These are phyloP conservation scores for Drosophila tsacasi DNA, from an alignment of 1,140 invertebrate genomes.

Conservation along the genomic window DNA sequence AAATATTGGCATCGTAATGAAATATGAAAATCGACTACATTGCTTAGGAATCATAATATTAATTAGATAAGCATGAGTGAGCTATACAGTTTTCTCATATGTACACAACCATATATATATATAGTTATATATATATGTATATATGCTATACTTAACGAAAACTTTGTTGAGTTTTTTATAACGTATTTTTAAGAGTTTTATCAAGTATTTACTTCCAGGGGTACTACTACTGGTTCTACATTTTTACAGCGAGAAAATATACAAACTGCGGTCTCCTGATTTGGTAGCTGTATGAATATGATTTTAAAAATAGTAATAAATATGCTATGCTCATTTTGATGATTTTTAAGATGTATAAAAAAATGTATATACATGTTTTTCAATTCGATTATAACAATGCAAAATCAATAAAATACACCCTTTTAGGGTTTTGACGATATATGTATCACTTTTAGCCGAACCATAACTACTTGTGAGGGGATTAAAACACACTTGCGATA, in stretches of 20 bases:
- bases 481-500: neutral
- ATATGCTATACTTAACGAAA: no score
- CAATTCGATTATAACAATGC: neutral
- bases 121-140: no score
- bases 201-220: no score
- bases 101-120: no score
- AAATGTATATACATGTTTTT: neutral
- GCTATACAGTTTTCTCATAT: neutral
- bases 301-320: neutral
- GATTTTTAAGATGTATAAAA: no score
- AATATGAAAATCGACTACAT: neutral
- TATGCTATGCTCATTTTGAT: no score
- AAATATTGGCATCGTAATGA: neutral
- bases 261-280: neutral
- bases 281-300: neutral
- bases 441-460: neutral
- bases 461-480: no score
- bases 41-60: neutral
- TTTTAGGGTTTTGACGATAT: neutral
- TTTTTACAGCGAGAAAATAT: neutral
- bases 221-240: neutral
- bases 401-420: no score
- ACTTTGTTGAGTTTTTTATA: neutral
- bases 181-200: no score
- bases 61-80: no score